These are phyloP conservation scores for Myotis pilosus DNA, from an alignment of 2,797 vertebrate genomes.

Conservation along the genomic window DNA sequence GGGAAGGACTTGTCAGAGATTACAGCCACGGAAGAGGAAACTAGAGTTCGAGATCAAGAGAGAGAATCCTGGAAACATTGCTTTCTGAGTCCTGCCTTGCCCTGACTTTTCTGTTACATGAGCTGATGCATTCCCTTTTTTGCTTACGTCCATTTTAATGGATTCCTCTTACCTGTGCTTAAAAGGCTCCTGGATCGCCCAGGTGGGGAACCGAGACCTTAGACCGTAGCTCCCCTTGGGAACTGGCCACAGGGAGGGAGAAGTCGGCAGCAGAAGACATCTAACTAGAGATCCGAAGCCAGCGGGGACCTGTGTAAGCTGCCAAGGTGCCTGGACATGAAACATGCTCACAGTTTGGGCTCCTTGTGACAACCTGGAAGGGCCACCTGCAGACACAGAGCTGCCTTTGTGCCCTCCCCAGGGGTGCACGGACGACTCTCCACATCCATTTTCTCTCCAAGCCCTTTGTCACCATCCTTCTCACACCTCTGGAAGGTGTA, in stretches of 20 bases:
- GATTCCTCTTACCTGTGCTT: not conserved
- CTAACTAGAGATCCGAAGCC: not conserved
- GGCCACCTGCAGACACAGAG: not conserved
- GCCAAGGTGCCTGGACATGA: not conserved
- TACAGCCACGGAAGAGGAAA: not conserved
- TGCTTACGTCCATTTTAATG: not conserved
- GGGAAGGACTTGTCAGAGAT: not conserved
- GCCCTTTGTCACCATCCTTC: not conserved
- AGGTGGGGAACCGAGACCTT: not conserved
- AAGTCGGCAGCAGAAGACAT: not conserved
- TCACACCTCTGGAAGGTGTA: not conserved
- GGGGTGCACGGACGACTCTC: no score
- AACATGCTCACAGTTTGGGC: fast-evolving
- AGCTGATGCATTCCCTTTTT: not conserved
- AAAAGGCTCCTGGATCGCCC: not conserved
- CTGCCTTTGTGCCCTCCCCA: not conserved
- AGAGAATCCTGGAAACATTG: not conserved
- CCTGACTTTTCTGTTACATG: not conserved
- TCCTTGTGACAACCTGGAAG: fast-evolving
- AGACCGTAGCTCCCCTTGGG: not conserved
- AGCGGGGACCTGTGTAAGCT: not conserved
- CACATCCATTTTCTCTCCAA: not conserved
- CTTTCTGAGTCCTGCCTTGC: not conserved
- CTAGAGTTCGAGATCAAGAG: not conserved
- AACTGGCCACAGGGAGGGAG: not conserved